Conservation (phyloP, 2,797 vertebrate species). For the Notoglanidium macrostoma region DNA sequence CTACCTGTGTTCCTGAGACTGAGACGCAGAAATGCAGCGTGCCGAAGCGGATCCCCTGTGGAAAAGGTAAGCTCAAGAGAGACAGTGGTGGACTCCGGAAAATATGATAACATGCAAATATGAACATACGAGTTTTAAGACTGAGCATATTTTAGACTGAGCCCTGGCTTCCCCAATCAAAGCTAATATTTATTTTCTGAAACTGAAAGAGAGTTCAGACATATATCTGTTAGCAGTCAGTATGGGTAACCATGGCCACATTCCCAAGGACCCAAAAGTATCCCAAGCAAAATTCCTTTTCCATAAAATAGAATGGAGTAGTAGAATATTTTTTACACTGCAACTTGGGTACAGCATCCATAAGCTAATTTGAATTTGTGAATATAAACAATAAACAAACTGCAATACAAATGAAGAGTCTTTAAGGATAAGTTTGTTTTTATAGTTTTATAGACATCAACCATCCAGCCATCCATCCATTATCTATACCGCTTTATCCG, state of each 20-base stretch:
- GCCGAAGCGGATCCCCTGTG: conserved; percentile 80
- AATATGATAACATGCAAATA: not conserved
- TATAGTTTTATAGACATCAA: not conserved
- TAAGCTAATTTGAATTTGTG: conserved; percentile 38
- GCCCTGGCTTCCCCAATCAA: not conserved
- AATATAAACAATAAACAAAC: conserved; percentile 48
- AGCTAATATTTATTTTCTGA: conserved; percentile 22
- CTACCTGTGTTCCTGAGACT: conserved; percentile 77
- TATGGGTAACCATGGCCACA: not conserved
- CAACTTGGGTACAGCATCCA: not conserved
- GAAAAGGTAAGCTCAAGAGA: conserved; percentile 68
- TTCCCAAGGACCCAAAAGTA: not conserved
- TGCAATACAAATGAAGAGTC: conserved; percentile 36
- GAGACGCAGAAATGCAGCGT: conserved; percentile 85
- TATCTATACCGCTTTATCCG: no score
- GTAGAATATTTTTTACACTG: not conserved
- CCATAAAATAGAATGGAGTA: not conserved
- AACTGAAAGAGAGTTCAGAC: conserved; percentile 1
- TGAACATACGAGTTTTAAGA: conserved; percentile 31
- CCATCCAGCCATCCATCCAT: no score
- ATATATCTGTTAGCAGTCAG: not conserved
- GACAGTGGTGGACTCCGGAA: not conserved
- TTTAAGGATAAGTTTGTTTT: not conserved
- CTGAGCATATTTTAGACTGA: conserved; percentile 18
- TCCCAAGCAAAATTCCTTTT: not conserved